Base-by-base conservation (phyloP, 2,113 vertebrate genomes). In the Thymallus thymallus region DNA sequence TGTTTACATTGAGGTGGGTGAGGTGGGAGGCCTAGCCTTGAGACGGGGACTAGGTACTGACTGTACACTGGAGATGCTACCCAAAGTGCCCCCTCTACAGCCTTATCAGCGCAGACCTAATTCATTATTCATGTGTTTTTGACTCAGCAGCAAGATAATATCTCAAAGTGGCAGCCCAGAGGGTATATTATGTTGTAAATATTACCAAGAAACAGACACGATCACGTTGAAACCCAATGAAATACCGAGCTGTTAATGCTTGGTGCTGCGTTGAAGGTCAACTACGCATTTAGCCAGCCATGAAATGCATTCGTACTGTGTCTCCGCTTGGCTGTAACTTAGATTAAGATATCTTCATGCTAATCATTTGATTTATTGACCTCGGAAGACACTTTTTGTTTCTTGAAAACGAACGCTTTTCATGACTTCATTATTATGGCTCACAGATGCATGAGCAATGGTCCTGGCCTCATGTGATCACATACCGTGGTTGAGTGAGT, bases 331-430 rank as follows among this genome's bases (percentile, higher is more conserved):
- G 41, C 23, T 60, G 18, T n/a, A 16, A 71, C 82, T 76, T 72
- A 10, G 9, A 9, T 41, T 41, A 41, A 89, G 89, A 90, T 85
- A 82, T 88, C 82, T 80, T 84, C 79, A 84, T 82, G 82, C 84
- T 87, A 91, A 91, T 90, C 74, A 80, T 51, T 60, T 87, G 87
- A 91, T 90, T 87, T 88, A 85, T 82, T 84, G 82, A 88, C 78
- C 87, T 10, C 0, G 9, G 35, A 12, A 41, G 35, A 2, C 10
- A 10, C 35, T 80, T 63, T 74, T 24, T 45, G 26, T 56, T 6
- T 16, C 24, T 60, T 60, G 6, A 23, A 14, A 71, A 58, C 24
- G 10, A 41, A 41, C 0, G 35, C 35, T 41, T 71, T 71, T 32
- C 18, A 60, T 60, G 5, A 60, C 56, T 60, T 60, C 1, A 3